These are phyloP conservation scores for Butastur rufipennis DNA, from an alignment of 2,113 vertebrate species.

Conservation along the genomic window DNA sequence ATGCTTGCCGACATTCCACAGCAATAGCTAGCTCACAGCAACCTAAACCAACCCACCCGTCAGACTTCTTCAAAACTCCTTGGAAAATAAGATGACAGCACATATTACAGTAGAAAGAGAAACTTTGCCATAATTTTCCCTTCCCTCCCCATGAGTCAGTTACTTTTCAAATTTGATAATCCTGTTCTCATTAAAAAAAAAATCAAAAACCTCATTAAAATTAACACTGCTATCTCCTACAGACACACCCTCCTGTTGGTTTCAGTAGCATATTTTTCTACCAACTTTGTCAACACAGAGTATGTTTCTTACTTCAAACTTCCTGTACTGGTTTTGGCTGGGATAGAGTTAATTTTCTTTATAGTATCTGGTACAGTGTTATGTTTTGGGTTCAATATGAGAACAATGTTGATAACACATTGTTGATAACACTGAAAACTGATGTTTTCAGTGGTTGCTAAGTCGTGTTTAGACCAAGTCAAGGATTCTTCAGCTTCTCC, in stretches of 20 bases:
- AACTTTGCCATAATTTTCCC: neutral
- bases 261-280: neutral
- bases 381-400: neutral
- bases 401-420: neutral
- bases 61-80: conserved; percentile 92
- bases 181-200: neutral
- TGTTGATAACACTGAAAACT: neutral
- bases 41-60: conserved; percentile 96
- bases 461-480: too few relatives aligned
- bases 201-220: neutral
- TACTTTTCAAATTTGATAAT: neutral
- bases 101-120: neutral
- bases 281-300: neutral
- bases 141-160: neutral
- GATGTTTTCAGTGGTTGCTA: neutral
- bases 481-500: neutral
- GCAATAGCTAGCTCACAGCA: conserved; percentile 97
- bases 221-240: neutral
- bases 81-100: conserved; percentile 55
- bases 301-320: neutral
- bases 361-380: neutral
- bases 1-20: conserved; percentile 89
- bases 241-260: neutral
- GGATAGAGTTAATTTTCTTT: neutral
- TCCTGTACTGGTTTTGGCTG: neutral